Evolutionary conservation across 2,113 vertebrate genomes (phyloP).

Genomic region (Heptranchias perlo): DNA sequence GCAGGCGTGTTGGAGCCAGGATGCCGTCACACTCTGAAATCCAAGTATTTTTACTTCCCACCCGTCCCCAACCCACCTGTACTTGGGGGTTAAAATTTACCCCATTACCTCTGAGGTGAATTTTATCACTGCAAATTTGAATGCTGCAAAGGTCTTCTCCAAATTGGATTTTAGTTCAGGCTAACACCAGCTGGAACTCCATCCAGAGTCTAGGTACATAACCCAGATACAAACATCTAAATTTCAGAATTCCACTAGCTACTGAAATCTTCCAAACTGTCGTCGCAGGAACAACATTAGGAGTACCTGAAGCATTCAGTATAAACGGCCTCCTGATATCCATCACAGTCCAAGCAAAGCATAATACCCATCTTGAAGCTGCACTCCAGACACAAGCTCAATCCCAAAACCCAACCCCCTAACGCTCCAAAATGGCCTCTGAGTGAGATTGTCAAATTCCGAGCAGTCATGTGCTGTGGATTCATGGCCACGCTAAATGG

Average conservation of each 20-base stretch:
- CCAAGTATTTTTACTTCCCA: no score
- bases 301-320: slow-evolving; percentile 30
- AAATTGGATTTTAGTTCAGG: neutral
- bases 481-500: neutral
- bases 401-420: neutral
- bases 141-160: neutral
- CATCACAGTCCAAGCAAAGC: neutral
- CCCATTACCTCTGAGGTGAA: neutral
- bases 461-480: neutral
- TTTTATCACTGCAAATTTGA: neutral
- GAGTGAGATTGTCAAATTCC: neutral
- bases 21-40: no score
- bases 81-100: no score
- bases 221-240: slow-evolving; percentile 38
- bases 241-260: slow-evolving; percentile 44
- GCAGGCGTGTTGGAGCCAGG: no score
- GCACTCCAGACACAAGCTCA: neutral
- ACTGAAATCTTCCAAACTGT: slow-evolving; percentile 43
- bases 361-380: neutral
- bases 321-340: slow-evolving; percentile 40
- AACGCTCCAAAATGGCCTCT: neutral
- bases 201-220: slow-evolving; percentile 41
- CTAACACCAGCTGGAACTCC: slow-evolving; percentile 40
- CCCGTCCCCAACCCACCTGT: no score
- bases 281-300: slow-evolving; percentile 36